Base-by-base conservation (phyloP, 2,113 vertebrate genomes). In the Columba livia region DNA sequence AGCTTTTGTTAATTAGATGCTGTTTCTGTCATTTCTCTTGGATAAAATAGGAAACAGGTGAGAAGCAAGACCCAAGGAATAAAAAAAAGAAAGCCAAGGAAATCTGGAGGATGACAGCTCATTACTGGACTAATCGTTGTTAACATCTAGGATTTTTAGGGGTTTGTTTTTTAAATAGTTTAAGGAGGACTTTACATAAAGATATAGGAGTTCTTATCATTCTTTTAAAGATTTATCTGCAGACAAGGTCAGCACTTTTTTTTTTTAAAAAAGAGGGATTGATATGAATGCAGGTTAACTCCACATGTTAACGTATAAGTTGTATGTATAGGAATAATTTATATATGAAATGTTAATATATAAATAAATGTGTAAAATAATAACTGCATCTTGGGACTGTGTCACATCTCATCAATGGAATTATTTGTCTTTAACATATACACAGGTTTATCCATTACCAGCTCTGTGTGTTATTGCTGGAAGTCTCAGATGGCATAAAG, bases 391-490 rank as follows among this genome's bases (percentile, higher is more conserved):
- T 44, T 28, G 38, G 32, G 44, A 18, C 32, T 31, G 25, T 48
- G 34, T 13, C 57, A 15, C n/a, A 44, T 17, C 40, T 57, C 89
- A 18, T 11, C 3, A 1, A 11, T 9, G 16, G 28, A 24, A 32
- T 72, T 58, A 4, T 8, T 14, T 3, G 3, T 50, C 57, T 73
- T 85, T 29, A 71, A 12, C 3, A 4, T 19, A 21, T 20, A 14
- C 23, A 58, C 19, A 12, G 9, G 8, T 9, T 85, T 26, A 25
- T 16, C 20, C n/a, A 4, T 79, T 58, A 40, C 17, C 28, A 51
- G 25, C 19, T 66, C 60, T 54, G 31, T 0, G 0, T 25, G n/a
- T 62, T 42, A 12, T n/a, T 51, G 10, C 34, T 61, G 75, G 12
- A 11, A 53, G 11, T 58, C 31, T 67, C 71, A 62, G n/a, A n/a